Percentiles rank a stretch among this genome's conserved stretches.
Evolutionary conservation across 1,140 invertebrate species (phyloP).

Genomic region (Drosophila tropicalis): DNA sequence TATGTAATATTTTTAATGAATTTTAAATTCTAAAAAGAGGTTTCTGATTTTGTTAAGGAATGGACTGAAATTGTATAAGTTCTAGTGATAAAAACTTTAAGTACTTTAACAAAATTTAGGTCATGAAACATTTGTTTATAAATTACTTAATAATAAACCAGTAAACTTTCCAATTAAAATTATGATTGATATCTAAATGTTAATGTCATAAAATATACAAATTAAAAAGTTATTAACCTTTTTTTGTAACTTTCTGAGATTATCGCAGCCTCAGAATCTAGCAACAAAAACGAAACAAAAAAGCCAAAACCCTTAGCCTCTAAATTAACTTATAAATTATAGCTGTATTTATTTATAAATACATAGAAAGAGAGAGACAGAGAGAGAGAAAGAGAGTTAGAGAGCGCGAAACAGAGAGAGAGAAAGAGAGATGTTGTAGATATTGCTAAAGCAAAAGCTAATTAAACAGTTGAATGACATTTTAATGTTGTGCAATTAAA

Average conservation of each 20-base stretch:
- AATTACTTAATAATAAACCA: neutral
- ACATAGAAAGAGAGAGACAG: conserved; percentile 7
- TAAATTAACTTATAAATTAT: conserved; percentile 71
- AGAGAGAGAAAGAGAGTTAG: neutral
- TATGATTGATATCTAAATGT: neutral
- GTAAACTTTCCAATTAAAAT: neutral
- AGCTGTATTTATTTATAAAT: conserved; percentile 67
- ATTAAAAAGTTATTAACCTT: conserved; percentile 4
- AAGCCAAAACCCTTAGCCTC: neutral
- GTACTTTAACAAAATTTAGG: neutral
- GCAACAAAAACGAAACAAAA: neutral
- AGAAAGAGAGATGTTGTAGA: neutral
- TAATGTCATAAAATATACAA: conserved; percentile 1
- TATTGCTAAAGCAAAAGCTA: conserved; percentile 27
- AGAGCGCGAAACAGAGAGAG: too few relatives aligned
- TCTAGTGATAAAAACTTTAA: too few relatives aligned
- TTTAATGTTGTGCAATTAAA: conserved; percentile 75
- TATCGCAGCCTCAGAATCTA: neutral
- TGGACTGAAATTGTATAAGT: too few relatives aligned
- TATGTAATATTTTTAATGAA: too few relatives aligned
- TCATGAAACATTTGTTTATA: neutral
- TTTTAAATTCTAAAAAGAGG: too few relatives aligned
- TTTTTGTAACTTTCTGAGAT: neutral
- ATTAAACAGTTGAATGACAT: conserved; percentile 79
- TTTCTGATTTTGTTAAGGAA: too few relatives aligned